phyloP scores from a whole-genome alignment of 2,888 invertebrate species.

The Papilio protenor region DNA sequence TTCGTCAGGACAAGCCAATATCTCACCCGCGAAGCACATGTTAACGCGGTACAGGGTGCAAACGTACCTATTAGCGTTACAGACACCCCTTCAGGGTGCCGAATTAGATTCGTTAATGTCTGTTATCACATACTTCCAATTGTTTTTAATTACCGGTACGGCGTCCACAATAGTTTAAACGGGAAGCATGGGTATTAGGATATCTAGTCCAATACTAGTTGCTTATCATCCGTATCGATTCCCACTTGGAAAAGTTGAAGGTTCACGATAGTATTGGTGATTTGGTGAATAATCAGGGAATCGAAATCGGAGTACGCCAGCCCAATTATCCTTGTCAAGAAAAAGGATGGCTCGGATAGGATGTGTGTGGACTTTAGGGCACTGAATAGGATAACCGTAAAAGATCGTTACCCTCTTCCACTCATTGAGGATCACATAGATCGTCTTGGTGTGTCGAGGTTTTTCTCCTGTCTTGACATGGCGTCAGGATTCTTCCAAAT shows the following conservation, averaged over 20 bases:
- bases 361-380: conserved; percentile 45
- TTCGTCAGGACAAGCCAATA: too few relatives aligned
- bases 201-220: too few relatives aligned
- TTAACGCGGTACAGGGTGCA: background rate
- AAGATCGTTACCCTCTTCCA: conserved; percentile 48
- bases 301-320: too few relatives aligned
- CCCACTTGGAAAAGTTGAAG: too few relatives aligned
- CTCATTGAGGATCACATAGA: conserved; percentile 43
- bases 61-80: background rate
- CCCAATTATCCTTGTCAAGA: too few relatives aligned
- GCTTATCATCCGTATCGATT: too few relatives aligned
- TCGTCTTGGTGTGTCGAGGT: conserved; percentile 37
- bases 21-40: background rate
- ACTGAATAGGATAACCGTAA: conserved; percentile 39
- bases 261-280: too few relatives aligned
- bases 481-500: conserved; percentile 46
- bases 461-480: conserved; percentile 45
- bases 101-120: conserved; percentile 31
- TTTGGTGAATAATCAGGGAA: too few relatives aligned
- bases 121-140: conserved; percentile 38
- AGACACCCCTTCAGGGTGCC: conserved; percentile 36
- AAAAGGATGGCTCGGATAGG: too few relatives aligned
- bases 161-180: too few relatives aligned
- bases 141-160: too few relatives aligned
- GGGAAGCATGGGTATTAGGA: too few relatives aligned